Evolutionary conservation across 2,113 vertebrate genomes (phyloP), one percentile per base, ranked within the genome.

Genomic region (Acrocephalus kingi): DNA sequence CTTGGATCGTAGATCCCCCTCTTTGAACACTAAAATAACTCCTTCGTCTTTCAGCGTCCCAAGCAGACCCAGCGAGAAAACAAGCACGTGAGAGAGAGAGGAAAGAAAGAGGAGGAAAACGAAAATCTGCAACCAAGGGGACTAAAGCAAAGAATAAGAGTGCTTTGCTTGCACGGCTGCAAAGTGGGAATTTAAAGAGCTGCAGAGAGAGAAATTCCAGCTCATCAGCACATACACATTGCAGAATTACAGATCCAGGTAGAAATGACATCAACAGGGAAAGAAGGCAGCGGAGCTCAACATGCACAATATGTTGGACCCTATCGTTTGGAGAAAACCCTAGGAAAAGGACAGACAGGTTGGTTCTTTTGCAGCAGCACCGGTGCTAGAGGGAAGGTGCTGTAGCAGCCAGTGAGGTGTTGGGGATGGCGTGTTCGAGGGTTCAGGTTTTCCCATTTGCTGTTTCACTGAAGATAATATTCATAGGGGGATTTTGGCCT

Each of bases 291-390:
- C 98, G 99, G 98, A 97, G 98, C 99, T 97, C 99, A 99, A 94
- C 99, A 99, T 97, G 99, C 99, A 98, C 99, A 99, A 98, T 99
- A 99, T 98, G 99, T 99, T 98, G 99, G 99, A 99, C 99, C 99
- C 94, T 99, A 99, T 96, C 99, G 99, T 94, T 98, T 99, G 98
- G 99, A 99, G 98, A 99, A 99, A 98, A 99, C 99, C 97, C 98
- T 99, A 89, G 99, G 99, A 96, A 99, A 99, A 98, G 99, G 99
- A 98, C 99, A 99, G 99, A 99, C 99, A 99, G 99, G 99, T 99
- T 98, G 97, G 99, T 99, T 97, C 94, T 41, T 84, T 81, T 64
- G 93, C 97, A 96, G 96, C 95, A 90, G 89, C 96, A 59, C 77
- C n/a, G 39, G 81, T 52, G 35, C 90, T 61, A 84, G 92, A 33